Evolutionary conservation across 2,888 invertebrate genomes (phyloP).

Genomic region (Bhutanitis thaidina): DNA sequence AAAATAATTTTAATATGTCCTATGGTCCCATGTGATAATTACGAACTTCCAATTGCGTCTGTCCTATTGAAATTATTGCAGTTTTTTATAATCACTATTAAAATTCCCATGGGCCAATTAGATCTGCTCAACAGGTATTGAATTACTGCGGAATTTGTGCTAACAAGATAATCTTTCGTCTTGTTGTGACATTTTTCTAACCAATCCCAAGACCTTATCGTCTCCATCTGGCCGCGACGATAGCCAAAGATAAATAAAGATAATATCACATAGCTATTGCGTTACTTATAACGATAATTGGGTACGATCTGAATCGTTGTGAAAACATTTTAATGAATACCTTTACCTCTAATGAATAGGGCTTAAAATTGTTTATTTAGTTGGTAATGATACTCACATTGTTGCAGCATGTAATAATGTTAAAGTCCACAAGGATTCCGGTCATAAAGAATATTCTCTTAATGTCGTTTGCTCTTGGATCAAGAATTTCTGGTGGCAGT

Average conservation of each 20-base stretch:
- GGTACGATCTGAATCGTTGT: neutral
- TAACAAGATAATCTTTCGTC: constrained; percentile 11
- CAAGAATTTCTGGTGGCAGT: constrained; percentile 2
- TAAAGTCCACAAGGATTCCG: no score
- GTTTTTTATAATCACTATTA: no score
- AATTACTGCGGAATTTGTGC: constrained; percentile 25
- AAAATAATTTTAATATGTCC: no score
- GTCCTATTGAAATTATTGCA: no score
- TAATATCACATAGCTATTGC: neutral
- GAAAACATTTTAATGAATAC: neutral
- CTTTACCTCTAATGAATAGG: neutral
- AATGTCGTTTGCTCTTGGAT: neutral
- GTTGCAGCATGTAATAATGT: constrained; percentile 5
- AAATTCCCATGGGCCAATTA: no score
- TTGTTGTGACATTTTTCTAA: constrained; percentile 2
- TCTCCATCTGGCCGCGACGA: neutral
- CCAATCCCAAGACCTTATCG: neutral
- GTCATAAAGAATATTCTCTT: no score
- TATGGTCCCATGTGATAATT: no score
- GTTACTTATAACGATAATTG: neutral
- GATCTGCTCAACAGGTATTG: constrained; percentile 3
- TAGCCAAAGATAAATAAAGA: constrained; percentile 1
- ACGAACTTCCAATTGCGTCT: no score
- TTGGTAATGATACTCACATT: constrained; percentile 1
- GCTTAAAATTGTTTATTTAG: neutral